Conservation (phyloP, 2,888 invertebrate genomes). For the Melangyna quadrimaculata region DNA sequence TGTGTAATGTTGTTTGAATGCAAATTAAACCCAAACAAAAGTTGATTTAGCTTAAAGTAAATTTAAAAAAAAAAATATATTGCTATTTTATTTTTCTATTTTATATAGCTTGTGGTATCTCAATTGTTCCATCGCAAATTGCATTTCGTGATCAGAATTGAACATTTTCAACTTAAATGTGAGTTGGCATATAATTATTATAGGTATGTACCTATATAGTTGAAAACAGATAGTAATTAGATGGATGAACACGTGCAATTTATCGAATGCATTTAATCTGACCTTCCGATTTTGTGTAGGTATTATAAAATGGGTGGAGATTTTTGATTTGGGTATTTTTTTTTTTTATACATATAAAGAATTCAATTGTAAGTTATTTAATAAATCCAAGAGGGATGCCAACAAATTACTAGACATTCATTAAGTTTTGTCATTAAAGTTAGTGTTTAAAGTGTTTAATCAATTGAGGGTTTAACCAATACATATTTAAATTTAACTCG, state of each 20-base stretch:
- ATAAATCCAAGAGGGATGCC: neutral
- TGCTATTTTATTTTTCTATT: neutral
- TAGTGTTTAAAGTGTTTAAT: too few relatives aligned
- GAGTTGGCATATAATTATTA: conserved; percentile 52
- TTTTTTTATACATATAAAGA: too few relatives aligned
- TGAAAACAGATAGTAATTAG: conserved; percentile 23
- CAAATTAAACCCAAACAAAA: conserved; percentile 1
- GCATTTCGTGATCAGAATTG: conserved; percentile 54
- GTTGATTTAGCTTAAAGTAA: neutral
- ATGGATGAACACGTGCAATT: conserved; percentile 62
- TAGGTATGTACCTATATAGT: too few relatives aligned
- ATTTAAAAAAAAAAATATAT: neutral
- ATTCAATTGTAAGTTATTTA: neutral
- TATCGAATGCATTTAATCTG: conserved; percentile 40
- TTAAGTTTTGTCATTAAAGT: too few relatives aligned
- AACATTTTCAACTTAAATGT: conserved; percentile 29
- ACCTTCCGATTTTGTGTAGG: conserved; percentile 26
- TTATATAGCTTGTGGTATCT: conserved; percentile 6
- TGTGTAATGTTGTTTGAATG: conserved; percentile 12
- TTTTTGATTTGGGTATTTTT: conserved; percentile 39
- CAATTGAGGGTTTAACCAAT: too few relatives aligned
- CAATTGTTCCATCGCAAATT: conserved; percentile 29
- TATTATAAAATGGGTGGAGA: conserved; percentile 41
- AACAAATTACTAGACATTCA: too few relatives aligned
- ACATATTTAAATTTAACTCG: too few relatives aligned